These are phyloP conservation scores for Caloenas nicobarica DNA, from an alignment of 2,113 vertebrate species.

Conservation along the genomic window DNA sequence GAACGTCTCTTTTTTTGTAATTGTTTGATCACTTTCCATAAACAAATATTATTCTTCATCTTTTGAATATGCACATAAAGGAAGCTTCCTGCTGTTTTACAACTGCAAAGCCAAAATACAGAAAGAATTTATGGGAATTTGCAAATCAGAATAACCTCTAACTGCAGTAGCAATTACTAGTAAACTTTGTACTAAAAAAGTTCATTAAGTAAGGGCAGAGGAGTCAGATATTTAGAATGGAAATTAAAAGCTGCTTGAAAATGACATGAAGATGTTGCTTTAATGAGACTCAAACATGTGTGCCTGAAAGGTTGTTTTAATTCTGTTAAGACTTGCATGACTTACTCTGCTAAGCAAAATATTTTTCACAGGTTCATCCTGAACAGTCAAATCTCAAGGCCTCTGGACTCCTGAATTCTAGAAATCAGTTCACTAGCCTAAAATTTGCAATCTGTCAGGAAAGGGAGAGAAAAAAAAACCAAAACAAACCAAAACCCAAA, in stretches of 20 bases:
- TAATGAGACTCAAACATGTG: not conserved
- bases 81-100: not conserved
- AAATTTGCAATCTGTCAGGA: not conserved
- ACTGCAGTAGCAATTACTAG: not conserved
- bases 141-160: not conserved
- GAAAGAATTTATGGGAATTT: not conserved
- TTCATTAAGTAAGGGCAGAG: not conserved
- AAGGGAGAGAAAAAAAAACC: not conserved
- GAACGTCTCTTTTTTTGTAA: accelerated
- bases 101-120: not conserved
- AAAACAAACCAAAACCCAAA: not conserved
- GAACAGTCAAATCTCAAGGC: not conserved
- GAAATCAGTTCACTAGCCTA: not conserved
- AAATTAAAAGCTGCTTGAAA: conserved; percentile 10
- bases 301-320: not conserved
- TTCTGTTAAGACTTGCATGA: not conserved
- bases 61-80: not conserved
- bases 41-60: not conserved
- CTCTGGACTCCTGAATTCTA: not conserved
- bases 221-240: not conserved
- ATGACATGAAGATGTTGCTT: not conserved
- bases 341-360: not conserved
- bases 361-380: not conserved
- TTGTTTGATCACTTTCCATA: not conserved
- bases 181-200: not conserved